phyloP scores from a whole-genome alignment of 2,113 vertebrate species.

The Rhinoptilus africanus region DNA sequence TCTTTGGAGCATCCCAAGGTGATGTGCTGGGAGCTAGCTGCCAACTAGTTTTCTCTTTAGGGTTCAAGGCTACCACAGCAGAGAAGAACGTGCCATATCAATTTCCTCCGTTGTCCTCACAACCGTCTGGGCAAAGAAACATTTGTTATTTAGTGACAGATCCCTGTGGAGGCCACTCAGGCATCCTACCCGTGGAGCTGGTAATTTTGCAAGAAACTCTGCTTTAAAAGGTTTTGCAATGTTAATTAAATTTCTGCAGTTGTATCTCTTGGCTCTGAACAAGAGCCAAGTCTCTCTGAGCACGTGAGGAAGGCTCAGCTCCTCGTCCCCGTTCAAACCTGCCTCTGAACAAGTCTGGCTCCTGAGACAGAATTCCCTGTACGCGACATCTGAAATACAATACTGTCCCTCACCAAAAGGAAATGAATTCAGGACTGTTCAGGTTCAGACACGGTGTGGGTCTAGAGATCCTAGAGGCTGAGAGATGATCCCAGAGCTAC shows the following conservation, averaged over 20 bases:
- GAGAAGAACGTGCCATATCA: fast-evolving
- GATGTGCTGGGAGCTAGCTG: not conserved
- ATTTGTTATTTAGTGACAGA: not conserved
- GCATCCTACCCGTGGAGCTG: not conserved
- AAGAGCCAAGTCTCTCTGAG: not conserved
- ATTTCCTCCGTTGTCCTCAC: not conserved
- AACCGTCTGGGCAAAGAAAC: not conserved
- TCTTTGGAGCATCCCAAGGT: not conserved
- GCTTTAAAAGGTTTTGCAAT: not conserved
- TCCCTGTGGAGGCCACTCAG: not conserved
- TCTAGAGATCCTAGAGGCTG: not conserved
- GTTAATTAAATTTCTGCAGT: conserved; percentile 21
- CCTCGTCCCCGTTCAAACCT: not conserved
- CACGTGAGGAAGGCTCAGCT: not conserved
- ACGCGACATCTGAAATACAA: not conserved
- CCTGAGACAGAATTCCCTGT: not conserved
- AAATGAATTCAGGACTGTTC: not conserved
- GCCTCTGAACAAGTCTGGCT: not conserved
- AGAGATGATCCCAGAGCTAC: not conserved
- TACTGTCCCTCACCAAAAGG: not conserved
- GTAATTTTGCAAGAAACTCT: not conserved
- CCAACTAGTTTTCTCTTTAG: not conserved
- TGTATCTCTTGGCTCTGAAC: not conserved
- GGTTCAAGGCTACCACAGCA: not conserved
- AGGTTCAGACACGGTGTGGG: not conserved